These are phyloP conservation scores for Drosophila watanabei DNA, from an alignment of 1,140 invertebrate genomes.

Conservation along the genomic window DNA sequence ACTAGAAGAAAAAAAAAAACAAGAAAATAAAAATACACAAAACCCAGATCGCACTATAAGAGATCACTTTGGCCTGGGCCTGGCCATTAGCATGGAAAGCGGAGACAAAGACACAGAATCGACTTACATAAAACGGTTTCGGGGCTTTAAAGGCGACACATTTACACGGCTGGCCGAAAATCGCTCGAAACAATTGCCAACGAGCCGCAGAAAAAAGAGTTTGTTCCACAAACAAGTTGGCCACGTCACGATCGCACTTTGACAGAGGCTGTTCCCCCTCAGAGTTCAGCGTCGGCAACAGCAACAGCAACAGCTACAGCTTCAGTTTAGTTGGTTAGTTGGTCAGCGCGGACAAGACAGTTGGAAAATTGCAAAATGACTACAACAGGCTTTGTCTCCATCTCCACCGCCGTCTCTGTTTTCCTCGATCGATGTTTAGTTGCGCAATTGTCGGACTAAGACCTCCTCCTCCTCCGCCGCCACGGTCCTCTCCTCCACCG, in stretches of 20 bases:
- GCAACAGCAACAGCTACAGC: slow-evolving; percentile 25
- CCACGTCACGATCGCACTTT: slow-evolving; percentile 83
- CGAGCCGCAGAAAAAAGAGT: slow-evolving; percentile 43
- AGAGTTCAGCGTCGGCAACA: slow-evolving; percentile 16
- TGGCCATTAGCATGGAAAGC: slow-evolving; percentile 51
- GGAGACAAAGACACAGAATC: slow-evolving; percentile 66
- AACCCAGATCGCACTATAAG: slow-evolving; percentile 43
- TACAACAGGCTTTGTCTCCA: slow-evolving; percentile 74
- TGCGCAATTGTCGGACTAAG: slow-evolving; percentile 59
- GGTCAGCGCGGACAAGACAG: slow-evolving; percentile 65
- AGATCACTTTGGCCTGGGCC: slow-evolving; percentile 69
- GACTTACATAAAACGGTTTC: slow-evolving; percentile 75
- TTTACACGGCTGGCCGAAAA: slow-evolving; percentile 74
- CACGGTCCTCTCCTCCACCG: slow-evolving; percentile 8
- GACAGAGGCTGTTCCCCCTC: slow-evolving; percentile 47
- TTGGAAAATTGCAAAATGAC: slow-evolving; percentile 49
- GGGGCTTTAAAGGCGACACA: slow-evolving; percentile 81
- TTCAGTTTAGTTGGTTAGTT: slow-evolving; percentile 77
- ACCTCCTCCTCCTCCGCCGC: background rate
- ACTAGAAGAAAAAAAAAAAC: slow-evolving; percentile 7
- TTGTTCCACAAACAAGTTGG: slow-evolving; percentile 72
- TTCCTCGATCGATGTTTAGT: slow-evolving; percentile 49
- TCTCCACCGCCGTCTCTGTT: slow-evolving; percentile 18
- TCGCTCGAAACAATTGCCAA: slow-evolving; percentile 72
- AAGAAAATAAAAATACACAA: slow-evolving; percentile 24